A percentile compares a stretch with the other conserved stretches of the same genome.
Conservation (phyloP, 2,797 vertebrate genomes). For the Basileuterus tristriatus region DNA sequence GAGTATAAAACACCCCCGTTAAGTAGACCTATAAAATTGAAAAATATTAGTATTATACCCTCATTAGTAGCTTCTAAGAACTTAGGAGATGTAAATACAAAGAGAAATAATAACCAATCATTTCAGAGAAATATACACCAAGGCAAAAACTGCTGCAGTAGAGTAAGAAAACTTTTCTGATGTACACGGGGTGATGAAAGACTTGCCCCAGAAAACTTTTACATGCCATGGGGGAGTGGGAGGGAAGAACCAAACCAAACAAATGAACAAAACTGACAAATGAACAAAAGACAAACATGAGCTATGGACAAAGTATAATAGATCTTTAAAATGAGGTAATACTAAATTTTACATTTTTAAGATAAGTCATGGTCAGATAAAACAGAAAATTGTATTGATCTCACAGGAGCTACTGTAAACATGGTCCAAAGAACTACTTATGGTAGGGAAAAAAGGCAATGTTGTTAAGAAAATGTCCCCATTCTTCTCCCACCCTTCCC, state of each 20-base stretch:
- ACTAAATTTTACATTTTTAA: neutral
- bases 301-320: neutral
- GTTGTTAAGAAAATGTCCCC: neutral
- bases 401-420: neutral
- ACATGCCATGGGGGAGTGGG: no score
- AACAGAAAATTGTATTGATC: neutral
- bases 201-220: neutral
- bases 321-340: neutral
- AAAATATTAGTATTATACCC: neutral
- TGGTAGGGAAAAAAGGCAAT: neutral
- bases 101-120: neutral
- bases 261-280: neutral
- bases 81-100: neutral
- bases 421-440: neutral
- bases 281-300: neutral
- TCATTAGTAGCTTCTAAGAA: neutral
- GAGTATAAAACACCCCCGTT: neutral
- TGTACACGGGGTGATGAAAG: neutral
- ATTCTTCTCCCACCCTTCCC: neutral
- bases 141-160: neutral
- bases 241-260: neutral
- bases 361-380: accelerated
- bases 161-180: neutral
- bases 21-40: neutral
- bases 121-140: neutral